Base-by-base conservation (phyloP, 2,888 invertebrate species). In the Tortrix viridana region DNA sequence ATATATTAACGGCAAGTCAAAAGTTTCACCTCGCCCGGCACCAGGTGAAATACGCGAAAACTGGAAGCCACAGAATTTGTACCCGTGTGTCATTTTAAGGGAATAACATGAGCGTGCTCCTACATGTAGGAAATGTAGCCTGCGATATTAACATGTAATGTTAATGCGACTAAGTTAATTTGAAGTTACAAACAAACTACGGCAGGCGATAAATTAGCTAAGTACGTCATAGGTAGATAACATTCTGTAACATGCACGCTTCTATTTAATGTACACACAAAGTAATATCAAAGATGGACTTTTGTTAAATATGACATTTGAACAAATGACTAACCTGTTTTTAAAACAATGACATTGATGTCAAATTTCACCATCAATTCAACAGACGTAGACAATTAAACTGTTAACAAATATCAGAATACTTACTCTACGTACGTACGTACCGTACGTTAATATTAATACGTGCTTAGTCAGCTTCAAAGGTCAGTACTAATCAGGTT, bases 1-100 rank as follows among this genome's bases (percentile, higher is more conserved):
- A 77, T 74, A 74, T 77, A 75, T 80, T 80, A 79, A 77, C 76
- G 69, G 62, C 67, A 60, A 66, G 70, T 75, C 67, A 65, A 74
- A 76, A 79, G 74, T 77, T 78, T 73, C 67, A 64, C 69, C 61
- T 72, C 69, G 65, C 70, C 69, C 74, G n/a, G 18, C 22, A n/a
- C 38, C 48, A 69, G 65, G 67, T 69, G 67, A 71, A 70, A 69
- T 67, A 41, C 71, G 65, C 65, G 69, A 71, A 72, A 70, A 67
- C 72, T 65, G 60, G 55, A 56, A 69, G 71, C 65, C 68, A 65
- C 65, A 67, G n/a, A 71, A 71, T 71, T 69, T 69, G 67, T 67
- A 71, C 64, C 64, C 44, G 69, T 69, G 67, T 69, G 63, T 58
- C 62, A 67, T 68, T 65, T 57, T 18, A 38, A 44, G 37, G 20